These are phyloP conservation scores for Pachymerium ferrugineum DNA, from an alignment of 2,888 invertebrate species.

Conservation along the genomic window DNA sequence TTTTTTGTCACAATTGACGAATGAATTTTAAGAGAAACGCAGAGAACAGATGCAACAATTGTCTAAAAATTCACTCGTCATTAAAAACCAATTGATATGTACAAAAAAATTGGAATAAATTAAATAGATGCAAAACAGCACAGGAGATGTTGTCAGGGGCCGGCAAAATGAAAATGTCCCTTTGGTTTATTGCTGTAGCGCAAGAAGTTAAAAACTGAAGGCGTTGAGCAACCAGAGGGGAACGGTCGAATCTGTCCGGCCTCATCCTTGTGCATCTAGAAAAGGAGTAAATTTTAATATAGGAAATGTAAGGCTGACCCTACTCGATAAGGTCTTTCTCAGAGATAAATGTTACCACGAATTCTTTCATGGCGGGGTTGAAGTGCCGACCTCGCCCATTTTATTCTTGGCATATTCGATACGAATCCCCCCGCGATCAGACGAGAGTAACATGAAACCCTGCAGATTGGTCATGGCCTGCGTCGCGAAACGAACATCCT, in stretches of 20 bases:
- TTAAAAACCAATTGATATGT: neutral
- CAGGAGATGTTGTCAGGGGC: neutral
- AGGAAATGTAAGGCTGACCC: too few species aligned
- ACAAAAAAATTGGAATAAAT: neutral
- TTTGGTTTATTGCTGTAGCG: neutral
- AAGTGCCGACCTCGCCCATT: conserved; percentile 71
- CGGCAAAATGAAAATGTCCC: neutral
- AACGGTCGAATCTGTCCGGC: neutral
- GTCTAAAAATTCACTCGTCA: neutral
- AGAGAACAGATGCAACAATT: neutral
- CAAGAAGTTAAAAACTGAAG: neutral
- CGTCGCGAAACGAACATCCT: conserved; percentile 81
- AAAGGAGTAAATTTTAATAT: neutral
- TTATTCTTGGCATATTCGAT: conserved; percentile 99
- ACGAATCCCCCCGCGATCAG: conserved; percentile 93
- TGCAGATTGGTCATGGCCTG: conserved; percentile 90
- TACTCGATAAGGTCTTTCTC: too few species aligned
- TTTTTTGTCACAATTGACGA: neutral
- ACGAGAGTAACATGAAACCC: conserved; percentile 91
- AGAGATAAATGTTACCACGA: conserved; percentile 6
- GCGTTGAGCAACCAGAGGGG: conserved; percentile 28
- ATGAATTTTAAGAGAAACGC: neutral
- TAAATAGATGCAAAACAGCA: neutral
- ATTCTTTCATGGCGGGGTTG: conserved; percentile 28
- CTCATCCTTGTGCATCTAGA: conserved; percentile 30